Evolutionary conservation across 1,140 invertebrate genomes (phyloP).

Genomic region (Zaprionus kolodkinae): DNA sequence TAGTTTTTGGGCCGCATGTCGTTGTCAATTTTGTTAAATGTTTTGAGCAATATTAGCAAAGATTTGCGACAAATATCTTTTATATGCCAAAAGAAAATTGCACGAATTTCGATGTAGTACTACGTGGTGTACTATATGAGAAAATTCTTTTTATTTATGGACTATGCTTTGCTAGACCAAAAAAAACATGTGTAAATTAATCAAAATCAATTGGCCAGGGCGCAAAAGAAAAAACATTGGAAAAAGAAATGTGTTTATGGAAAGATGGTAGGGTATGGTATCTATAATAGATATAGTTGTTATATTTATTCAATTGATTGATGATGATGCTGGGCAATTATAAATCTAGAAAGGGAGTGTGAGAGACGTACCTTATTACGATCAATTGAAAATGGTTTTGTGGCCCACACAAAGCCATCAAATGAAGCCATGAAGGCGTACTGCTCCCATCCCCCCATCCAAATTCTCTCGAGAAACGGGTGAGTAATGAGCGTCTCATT

Average conservation of each 20-base stretch:
- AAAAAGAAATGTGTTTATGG: conserved; percentile 4
- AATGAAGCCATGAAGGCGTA: conserved; percentile 66
- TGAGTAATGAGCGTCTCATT: conserved; percentile 73
- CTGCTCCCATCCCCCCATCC: background rate
- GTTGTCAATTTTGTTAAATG: conserved; percentile 73
- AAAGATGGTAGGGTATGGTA: background rate
- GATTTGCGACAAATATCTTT: conserved; percentile 64
- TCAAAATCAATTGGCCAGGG: conserved; percentile 55
- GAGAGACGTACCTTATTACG: conserved; percentile 29
- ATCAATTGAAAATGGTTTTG: conserved; percentile 34
- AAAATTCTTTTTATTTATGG: conserved; percentile 57
- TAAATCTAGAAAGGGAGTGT: conserved; percentile 17
- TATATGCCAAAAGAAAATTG: conserved; percentile 64
- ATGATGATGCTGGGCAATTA: conserved; percentile 39
- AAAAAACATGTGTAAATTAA: conserved; percentile 56
- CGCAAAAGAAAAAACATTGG: conserved; percentile 1
- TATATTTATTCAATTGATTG: conserved; percentile 35
- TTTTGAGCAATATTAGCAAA: conserved; percentile 66
- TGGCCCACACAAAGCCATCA: conserved; percentile 42
- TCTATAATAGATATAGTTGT: background rate
- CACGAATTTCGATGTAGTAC: conserved; percentile 48
- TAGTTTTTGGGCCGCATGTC: conserved; percentile 47
- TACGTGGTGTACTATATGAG: conserved; percentile 5
- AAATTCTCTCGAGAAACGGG: conserved; percentile 55
- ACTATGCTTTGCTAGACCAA: conserved; percentile 20